Evolutionary conservation across 64 coral and sea anemone species (phyloP), one percentile per base, ranked within the genome.

Genomic region (Actinia equina): DNA sequence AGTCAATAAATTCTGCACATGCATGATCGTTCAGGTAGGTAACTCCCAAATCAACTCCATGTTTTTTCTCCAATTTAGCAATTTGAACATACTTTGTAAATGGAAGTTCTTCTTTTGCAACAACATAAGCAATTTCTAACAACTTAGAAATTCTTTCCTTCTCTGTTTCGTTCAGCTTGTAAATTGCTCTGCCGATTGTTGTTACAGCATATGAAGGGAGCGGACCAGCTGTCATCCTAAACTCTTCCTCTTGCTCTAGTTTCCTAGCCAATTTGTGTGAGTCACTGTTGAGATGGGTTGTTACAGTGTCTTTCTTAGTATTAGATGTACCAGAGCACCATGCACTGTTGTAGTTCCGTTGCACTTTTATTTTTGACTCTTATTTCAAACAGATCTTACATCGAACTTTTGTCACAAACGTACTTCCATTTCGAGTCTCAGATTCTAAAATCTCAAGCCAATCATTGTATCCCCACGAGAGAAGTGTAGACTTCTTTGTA

Each of bases 1-100:
- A 86, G 85, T 80, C 90, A 91, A 91, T 87, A 91, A 57, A 91
- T 70, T 91, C 84, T 79, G 84, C 90, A 87, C 90, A 91, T 79
- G 76, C 65, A 87, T 82, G 90, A 91, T 91, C 84, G 59, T 91
- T 91, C 43, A 91, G 62, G 84, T 91, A 91, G 65, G 83, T 91
- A 81, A 81, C 44, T 54, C 89, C 89, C 52, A 86, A 91, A 71
- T 85, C 82, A 90, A 90, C 89, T 52, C 89, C 89, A 90, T 90
- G 89, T 71, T 25, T 62, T 67, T 85, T 85, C 82, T 90, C 82
- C 62, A 71, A 46, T 67, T 84, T 59, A 84, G 88, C 88, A 65
- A 89, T 89, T 61, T 79, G 79, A 44, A 83, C 78, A 89, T 84
- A 89, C 71, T 90, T 85, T 22, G 82, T 90, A 76, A 90, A 90